Conservation (phyloP, 2,888 invertebrate species). For the Sarcophaga subvicina region DNA sequence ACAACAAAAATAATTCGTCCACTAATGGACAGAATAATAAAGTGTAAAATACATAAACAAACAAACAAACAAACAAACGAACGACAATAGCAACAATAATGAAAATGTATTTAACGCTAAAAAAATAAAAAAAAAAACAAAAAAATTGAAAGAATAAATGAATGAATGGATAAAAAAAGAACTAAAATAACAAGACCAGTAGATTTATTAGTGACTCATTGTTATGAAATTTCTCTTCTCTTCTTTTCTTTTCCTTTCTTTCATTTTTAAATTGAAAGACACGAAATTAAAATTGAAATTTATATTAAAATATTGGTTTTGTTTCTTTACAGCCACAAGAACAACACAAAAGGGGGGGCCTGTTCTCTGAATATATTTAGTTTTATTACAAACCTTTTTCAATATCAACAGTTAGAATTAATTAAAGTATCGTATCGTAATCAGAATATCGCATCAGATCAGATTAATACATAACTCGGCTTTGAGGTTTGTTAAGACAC, state of each 20-base stretch:
- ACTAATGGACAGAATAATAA: conserved; percentile 65
- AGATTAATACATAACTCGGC: no score
- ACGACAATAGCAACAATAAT: conserved; percentile 32
- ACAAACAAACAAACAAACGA: conserved; percentile 3
- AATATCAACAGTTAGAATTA: no score
- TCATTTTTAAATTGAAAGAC: conserved; percentile 19
- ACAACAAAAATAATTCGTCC: conserved; percentile 50
- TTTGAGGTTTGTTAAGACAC: no score
- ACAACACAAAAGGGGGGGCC: no score
- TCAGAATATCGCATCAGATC: no score
- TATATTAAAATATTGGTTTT: background rate
- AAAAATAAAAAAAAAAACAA: background rate
- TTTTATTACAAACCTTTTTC: no score
- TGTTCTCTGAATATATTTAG: no score
- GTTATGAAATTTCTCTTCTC: conserved; percentile 11
- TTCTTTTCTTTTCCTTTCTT: background rate
- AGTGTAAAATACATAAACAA: conserved; percentile 58
- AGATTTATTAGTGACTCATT: conserved; percentile 43
- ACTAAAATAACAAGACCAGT: background rate
- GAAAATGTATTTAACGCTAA: conserved; percentile 55
- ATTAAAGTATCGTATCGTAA: no score
- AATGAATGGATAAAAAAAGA: conserved; percentile 38
- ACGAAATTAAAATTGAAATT: conserved; percentile 40
- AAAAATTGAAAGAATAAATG: no score
- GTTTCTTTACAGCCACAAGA: no score